Base-by-base conservation (phyloP, 2,113 vertebrate genomes). In the Cricetomys ansorgei region DNA sequence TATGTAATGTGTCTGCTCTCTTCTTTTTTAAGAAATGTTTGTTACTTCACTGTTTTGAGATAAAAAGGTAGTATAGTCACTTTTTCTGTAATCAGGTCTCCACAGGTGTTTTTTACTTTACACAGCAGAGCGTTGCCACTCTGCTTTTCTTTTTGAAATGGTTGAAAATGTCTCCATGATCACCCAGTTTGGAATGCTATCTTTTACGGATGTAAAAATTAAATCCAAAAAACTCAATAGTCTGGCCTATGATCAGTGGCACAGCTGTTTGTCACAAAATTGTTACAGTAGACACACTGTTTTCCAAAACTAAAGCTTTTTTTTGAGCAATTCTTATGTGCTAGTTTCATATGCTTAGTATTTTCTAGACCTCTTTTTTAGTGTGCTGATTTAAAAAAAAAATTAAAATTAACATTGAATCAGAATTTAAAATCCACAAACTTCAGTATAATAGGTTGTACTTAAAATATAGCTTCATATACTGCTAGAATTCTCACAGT, bases 391-490 rank as follows among this genome's bases (percentile, higher is more conserved):
- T 72, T 29, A 92, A 90, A 55, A 92, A 90, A 55, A 57, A 80
- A 83, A 53, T 8, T 70, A 76, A 10, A 80, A 88, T 67, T 91
- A 95, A 91, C 95, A 40, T 92, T 91, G 45, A 96, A 87, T 73
- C n/a, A 92, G 79, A 96, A 96, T 97, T 89, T 96, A 87, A 96
- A 95, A 83, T 72, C n/a, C 27, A 79, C 88, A 94, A 88, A 8
- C 73, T 96, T 75, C 45, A 76, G 81, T 93, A 65, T 89, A 95
- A 89, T 94, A 94, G 53, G 29, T 87, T 27, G 27, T 48, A 85
- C 57, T 96, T 95, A 93, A 97, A 96, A 96, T 94, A 53, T 91
- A 96, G 90, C 34, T 93, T 21, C 62, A 91, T 93, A 93, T 95
- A 59, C 62, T 96, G 77, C 81, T 77, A 73, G 21, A 83, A 29